Conservation (phyloP, 2,113 vertebrate genomes). For the Terrapene triunguis region DNA sequence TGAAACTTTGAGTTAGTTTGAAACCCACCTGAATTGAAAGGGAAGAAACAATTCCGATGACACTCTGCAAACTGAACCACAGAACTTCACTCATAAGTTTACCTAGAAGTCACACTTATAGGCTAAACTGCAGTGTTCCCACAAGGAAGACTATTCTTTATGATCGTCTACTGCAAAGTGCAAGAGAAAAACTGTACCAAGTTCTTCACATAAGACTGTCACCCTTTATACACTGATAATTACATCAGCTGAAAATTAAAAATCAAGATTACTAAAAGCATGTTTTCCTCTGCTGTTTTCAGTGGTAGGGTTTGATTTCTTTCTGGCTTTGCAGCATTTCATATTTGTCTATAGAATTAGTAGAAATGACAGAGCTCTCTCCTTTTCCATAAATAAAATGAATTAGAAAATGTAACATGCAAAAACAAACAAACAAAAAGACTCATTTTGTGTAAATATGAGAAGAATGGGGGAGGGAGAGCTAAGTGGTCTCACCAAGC, state of each 20-base stretch:
- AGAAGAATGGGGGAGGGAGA: background rate
- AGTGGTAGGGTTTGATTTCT: conserved; percentile 3
- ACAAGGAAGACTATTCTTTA: background rate
- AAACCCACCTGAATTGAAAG: background rate
- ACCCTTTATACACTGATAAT: background rate
- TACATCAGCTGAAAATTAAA: conserved; percentile 1
- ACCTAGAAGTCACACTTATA: background rate
- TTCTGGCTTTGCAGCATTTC: conserved; percentile 31
- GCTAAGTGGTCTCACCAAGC: conserved; percentile 15
- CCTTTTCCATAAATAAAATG: conserved; percentile 63
- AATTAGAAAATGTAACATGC: conserved; percentile 30
- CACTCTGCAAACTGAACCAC: background rate
- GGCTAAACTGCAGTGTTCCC: background rate
- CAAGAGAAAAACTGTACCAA: background rate
- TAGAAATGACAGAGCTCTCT: conserved; percentile 24
- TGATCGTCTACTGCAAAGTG: background rate
- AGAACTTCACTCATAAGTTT: background rate
- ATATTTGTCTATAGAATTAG: conserved; percentile 37
- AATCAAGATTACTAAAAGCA: background rate
- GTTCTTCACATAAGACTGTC: background rate
- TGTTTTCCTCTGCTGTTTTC: conserved; percentile 30
- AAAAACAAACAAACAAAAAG: background rate
- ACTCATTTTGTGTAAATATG: conserved; percentile 12
- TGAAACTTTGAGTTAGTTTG: background rate
- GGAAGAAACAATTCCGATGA: background rate